Conservation (phyloP, 2,113 vertebrate genomes). For the Chunga burmeisteri region DNA sequence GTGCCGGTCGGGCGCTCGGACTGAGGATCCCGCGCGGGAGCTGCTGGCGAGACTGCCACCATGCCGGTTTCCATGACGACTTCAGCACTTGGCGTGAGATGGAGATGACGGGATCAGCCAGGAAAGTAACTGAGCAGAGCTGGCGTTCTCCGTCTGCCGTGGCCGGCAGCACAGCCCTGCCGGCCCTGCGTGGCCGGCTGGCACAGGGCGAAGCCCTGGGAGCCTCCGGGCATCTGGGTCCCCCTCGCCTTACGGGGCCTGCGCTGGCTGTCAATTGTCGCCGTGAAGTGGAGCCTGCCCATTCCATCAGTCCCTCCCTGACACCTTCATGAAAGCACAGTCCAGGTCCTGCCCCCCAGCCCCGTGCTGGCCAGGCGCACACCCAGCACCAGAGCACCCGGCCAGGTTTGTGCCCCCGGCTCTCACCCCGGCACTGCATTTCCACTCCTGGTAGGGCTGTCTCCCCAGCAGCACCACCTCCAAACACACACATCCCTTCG, state of each 20-base stretch:
- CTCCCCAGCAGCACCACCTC: accelerated
- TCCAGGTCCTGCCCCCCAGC: neutral
- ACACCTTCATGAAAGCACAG: neutral
- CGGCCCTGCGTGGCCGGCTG: neutral
- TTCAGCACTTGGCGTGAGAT: conserved; percentile 55
- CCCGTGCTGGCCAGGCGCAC: neutral
- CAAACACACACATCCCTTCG: neutral
- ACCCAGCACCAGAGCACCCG: accelerated
- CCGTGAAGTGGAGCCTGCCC: neutral
- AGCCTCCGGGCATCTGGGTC: conserved; percentile 29
- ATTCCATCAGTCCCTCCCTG: accelerated
- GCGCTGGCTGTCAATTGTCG: neutral
- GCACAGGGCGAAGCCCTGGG: neutral
- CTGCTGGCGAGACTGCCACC: conserved; percentile 8
- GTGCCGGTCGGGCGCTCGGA: neutral
- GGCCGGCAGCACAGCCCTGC: neutral
- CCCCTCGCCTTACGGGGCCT: accelerated
- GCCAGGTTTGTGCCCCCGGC: neutral
- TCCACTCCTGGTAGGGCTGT: neutral
- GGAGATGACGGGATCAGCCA: conserved; percentile 59
- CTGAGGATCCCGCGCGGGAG: neutral
- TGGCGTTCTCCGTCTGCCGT: conserved; percentile 1
- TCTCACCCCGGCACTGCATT: accelerated
- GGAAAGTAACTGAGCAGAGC: conserved; percentile 44
- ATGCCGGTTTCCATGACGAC: conserved; percentile 63